phyloP scores from a whole-genome alignment of 1,140 invertebrate species.

The Ceratina calcarata region DNA sequence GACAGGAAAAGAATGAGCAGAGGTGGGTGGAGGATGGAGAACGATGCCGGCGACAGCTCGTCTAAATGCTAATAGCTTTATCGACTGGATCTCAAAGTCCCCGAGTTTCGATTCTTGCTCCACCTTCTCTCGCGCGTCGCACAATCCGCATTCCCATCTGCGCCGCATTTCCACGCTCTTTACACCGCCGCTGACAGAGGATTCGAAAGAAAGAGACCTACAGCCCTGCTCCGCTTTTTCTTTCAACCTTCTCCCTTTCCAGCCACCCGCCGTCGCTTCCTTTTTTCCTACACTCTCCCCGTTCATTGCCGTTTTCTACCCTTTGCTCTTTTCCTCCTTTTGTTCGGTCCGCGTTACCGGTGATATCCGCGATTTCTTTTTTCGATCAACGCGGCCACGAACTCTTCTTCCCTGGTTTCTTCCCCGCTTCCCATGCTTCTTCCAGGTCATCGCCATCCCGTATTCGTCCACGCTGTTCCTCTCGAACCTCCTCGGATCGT shows the following conservation, averaged over 20 bases:
- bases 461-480: neutral
- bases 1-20: too few species aligned
- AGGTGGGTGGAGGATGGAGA: constrained; percentile 23
- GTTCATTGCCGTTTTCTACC: neutral
- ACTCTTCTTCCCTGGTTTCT: neutral
- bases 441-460: constrained; percentile 29
- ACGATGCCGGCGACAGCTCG: constrained; percentile 75
- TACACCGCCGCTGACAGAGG: constrained; percentile 14
- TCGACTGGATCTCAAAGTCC: constrained; percentile 76
- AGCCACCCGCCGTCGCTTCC: neutral
- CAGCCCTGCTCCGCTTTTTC: too few species aligned
- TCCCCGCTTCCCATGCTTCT: too few species aligned
- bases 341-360: constrained; percentile 32
- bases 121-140: constrained; percentile 42
- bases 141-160: constrained; percentile 57
- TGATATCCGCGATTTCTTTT: constrained; percentile 43
- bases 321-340: constrained; percentile 32
- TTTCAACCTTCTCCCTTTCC: too few species aligned
- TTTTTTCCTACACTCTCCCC: neutral
- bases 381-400: neutral
- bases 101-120: constrained; percentile 70
- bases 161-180: constrained; percentile 54
- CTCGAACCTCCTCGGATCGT: neutral
- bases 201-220: neutral
- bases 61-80: constrained; percentile 81